Base-by-base conservation (phyloP, 2,113 vertebrate genomes). In the Brienomyrus longianalis region DNA sequence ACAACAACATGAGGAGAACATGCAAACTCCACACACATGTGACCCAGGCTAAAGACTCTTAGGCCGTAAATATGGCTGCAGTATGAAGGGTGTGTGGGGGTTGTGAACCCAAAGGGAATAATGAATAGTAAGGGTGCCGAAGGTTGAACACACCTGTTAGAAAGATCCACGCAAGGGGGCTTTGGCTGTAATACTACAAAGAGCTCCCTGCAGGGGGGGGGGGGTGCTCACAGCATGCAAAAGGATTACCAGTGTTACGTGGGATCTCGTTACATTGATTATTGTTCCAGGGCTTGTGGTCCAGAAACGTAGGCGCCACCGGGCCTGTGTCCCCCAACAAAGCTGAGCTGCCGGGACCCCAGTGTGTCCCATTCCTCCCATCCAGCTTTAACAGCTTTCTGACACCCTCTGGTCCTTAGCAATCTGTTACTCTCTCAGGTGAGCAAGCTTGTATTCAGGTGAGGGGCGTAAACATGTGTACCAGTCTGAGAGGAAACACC, bases 231-330 rank as follows among this genome's bases (percentile, higher is more conserved):
- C 87, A 89, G 89, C 89, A 90, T 39, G 90, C 80, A 90, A 87
- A 91, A 91, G 87, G 86, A 77, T 90, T 91, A 83, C 91, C 92
- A 89, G 92, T 93, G 93, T 93, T 88, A 39, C 62, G 66, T 52
- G 85, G 92, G 92, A 92, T 95, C 93, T 93, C 47, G 92, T 95
- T 95, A 94, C 92, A 90, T 45, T 90, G 85, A 90, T 89, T 89
- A 89, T 89, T 83, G 87, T 91, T 91, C 59, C 86, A 74, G 90
- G 88, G 86, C 83, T 91, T 88, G 91, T 89, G 91, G 83, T 91
- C 92, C 77, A 91, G 70, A 90, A 90, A 92, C 87, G 90, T 23
- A 90, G 86, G 89, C 90, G 89, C 89, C 92, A 88, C 91, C 74
- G 88, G 59, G 54, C 31, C 85, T 85, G 89, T 74, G 15, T 47